Evolutionary conservation across 2,797 vertebrate genomes (phyloP).

Genomic region (Microctenopoma lineatum): DNA sequence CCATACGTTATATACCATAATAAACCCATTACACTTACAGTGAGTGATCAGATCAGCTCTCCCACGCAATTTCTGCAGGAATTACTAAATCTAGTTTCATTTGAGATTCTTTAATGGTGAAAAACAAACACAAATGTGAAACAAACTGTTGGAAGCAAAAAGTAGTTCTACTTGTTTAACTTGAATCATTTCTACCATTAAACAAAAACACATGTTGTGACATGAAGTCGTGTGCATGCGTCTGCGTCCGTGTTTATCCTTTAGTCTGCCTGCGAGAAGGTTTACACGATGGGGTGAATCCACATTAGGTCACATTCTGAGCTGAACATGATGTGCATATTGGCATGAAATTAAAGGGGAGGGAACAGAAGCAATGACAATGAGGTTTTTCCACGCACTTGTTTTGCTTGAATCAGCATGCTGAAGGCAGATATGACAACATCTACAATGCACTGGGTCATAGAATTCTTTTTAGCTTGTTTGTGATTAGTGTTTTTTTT

Average conservation of each 20-base stretch:
- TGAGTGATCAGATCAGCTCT: too few species aligned
- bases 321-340: slow-evolving; percentile 62
- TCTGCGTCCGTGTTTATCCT: neutral
- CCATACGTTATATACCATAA: too few species aligned
- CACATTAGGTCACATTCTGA: slow-evolving; percentile 39
- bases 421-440: slow-evolving; percentile 55
- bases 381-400: slow-evolving; percentile 43
- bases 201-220: neutral
- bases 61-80: too few species aligned
- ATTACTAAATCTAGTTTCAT: too few species aligned
- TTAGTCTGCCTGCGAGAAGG: slow-evolving; percentile 1
- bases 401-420: slow-evolving; percentile 45
- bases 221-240: neutral
- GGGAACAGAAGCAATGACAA: slow-evolving; percentile 43
- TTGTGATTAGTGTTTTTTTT: slow-evolving; percentile 4
- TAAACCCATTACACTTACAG: too few species aligned
- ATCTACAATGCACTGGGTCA: slow-evolving; percentile 30
- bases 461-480: slow-evolving; percentile 41
- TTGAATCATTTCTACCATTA: neutral
- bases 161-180: too few species aligned
- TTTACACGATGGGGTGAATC: slow-evolving; percentile 2
- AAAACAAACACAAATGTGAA: too few species aligned
- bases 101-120: too few species aligned
- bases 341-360: slow-evolving; percentile 73
- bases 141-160: too few species aligned